Evolutionary conservation across 1,140 invertebrate genomes (phyloP).

Genomic region (Pseudomyrmex dendroicus): DNA sequence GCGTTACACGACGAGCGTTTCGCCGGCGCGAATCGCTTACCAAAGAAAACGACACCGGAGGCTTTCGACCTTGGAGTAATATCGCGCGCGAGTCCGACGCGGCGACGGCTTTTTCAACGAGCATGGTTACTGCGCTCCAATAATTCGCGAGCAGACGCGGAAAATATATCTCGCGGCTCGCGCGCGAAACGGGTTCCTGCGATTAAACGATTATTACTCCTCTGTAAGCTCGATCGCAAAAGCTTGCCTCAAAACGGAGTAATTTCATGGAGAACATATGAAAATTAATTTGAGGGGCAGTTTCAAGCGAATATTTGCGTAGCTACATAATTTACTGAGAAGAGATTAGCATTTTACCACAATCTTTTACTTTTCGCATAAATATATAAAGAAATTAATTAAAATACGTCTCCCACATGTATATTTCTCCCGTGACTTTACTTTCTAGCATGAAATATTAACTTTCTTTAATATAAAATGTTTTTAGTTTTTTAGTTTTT

Average conservation of each 20-base stretch:
- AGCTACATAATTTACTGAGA: no score
- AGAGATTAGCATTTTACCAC: neutral
- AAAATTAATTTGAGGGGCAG: neutral
- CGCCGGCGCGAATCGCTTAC: neutral
- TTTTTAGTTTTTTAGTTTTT: no score
- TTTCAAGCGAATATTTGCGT: neutral
- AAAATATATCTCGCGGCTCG: slow-evolving; percentile 33
- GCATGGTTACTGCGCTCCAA: slow-evolving; percentile 56
- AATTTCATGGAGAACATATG: neutral
- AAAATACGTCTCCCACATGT: neutral
- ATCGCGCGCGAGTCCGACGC: slow-evolving; percentile 35
- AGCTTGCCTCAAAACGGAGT: neutral
- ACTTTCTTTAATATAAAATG: no score
- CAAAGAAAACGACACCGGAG: slow-evolving; percentile 34
- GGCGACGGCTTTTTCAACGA: slow-evolving; percentile 54
- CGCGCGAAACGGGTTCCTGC: slow-evolving; percentile 37
- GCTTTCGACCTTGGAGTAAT: slow-evolving; percentile 44
- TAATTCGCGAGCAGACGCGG: slow-evolving; percentile 46
- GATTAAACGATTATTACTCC: slow-evolving; percentile 4
- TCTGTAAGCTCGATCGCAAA: neutral
- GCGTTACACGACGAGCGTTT: slow-evolving; percentile 24
- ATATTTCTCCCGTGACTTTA: no score
- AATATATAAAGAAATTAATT: neutral
- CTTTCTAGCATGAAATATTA: no score
- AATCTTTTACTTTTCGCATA: neutral